Conservation (phyloP, 2,888 invertebrate genomes). For the Eurytoma californica region DNA sequence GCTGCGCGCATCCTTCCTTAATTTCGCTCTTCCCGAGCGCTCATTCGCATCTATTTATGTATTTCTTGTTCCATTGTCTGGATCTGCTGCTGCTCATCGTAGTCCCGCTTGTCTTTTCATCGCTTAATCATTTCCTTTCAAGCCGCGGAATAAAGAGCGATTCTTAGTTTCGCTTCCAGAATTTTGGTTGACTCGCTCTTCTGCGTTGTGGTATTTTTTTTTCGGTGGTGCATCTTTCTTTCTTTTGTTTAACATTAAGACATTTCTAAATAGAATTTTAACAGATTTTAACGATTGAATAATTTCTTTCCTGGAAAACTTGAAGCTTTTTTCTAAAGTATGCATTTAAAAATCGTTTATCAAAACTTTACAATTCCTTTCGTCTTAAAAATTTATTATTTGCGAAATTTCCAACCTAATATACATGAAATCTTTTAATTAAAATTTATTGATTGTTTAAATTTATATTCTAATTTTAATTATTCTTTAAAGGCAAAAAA, state of each 20-base stretch:
- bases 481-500: background rate
- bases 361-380: too few relatives aligned
- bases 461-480: background rate
- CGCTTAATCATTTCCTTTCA: slow-evolving; percentile 41
- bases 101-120: slow-evolving; percentile 28
- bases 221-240: too few relatives aligned
- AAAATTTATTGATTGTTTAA: background rate
- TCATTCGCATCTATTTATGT: slow-evolving; percentile 50
- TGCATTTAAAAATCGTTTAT: too few relatives aligned
- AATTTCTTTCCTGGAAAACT: too few relatives aligned
- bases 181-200: background rate
- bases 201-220: too few relatives aligned
- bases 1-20: background rate
- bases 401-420: too few relatives aligned
- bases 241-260: too few relatives aligned
- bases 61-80: slow-evolving; percentile 49
- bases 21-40: slow-evolving; percentile 25
- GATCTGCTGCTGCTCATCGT: slow-evolving; percentile 36
- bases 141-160: slow-evolving; percentile 5
- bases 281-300: too few relatives aligned
- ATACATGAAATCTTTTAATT: background rate
- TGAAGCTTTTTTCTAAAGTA: too few relatives aligned
- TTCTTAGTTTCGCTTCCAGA: background rate
- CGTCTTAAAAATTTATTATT: too few relatives aligned
- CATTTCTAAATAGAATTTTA: too few relatives aligned